Evolutionary conservation across 2,888 invertebrate genomes (phyloP).

Genomic region (Automeris io): DNA sequence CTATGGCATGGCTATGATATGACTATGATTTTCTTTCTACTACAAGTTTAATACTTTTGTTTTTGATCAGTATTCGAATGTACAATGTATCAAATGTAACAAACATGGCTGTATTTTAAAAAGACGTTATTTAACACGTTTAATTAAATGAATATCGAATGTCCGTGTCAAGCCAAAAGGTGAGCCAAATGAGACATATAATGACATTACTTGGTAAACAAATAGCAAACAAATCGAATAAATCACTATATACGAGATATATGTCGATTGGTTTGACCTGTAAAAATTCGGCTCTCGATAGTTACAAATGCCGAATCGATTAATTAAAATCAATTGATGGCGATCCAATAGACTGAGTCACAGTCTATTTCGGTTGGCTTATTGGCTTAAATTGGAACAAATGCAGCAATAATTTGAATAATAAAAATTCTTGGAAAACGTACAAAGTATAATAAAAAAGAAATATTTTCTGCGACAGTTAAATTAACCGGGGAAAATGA

Average conservation of each 20-base stretch:
- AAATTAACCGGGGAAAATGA: no score
- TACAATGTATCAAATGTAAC: no score
- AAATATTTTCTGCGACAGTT: no score
- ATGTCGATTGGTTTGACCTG: constrained; percentile 49
- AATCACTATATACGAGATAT: constrained; percentile 19
- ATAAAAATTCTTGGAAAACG: background rate
- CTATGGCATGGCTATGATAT: no score
- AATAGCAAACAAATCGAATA: constrained; percentile 25
- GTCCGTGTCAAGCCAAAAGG: background rate
- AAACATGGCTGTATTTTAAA: no score
- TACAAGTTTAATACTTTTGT: no score
- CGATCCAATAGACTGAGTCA: constrained; percentile 36
- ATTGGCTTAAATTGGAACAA: background rate
- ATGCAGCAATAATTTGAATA: constrained; percentile 4
- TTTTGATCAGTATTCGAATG: no score
- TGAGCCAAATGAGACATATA: background rate
- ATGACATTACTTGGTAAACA: background rate
- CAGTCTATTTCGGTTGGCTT: constrained; percentile 20
- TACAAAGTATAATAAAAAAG: no score
- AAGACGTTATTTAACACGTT: no score
- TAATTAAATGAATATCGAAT: background rate
- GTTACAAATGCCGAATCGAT: constrained; percentile 33
- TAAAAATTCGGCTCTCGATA: constrained; percentile 34
- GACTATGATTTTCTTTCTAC: no score
- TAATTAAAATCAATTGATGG: constrained; percentile 48